Evolutionary conservation across 2,888 invertebrate species (phyloP), one percentile per base, ranked within the genome.

Genomic region (Aphodius sticticus): DNA sequence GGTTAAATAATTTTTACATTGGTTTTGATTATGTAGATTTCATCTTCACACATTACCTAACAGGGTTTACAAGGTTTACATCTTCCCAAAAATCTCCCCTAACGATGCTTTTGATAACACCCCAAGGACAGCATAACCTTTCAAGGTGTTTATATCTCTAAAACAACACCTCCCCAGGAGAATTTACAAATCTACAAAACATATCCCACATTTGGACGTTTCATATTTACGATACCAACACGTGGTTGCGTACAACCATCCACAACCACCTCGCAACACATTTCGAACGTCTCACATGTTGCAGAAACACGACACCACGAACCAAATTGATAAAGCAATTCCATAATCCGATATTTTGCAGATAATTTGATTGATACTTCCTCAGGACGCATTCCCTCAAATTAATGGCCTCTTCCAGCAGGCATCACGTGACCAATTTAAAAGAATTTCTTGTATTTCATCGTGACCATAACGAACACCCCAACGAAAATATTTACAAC

Each of bases 361-460:
- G 53, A 53, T 53, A 53, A 53, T 53, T 53, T 53, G 53, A 53
- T 53, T 53, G 53, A 53, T 53, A 53, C 53, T 53, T 53, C 53
- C 53, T 53, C 53, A 7, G 7, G 53, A 12, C 9, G 12, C 53
- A 53, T 53, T 7, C 53, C 53, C 7, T 12, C 53, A 53, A 53
- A 53, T 53, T 53, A 53, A 53, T 53, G 53, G 53, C 53, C 53
- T 53, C 53, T 12, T 12, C 53, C 7, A 53, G 53, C 53, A 53
- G 53, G 74, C 37, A 14, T 74, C 15, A 5, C 6, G 74, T 16
- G 26, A 37, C 16, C 35, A 26, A 36, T 76, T 69, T 69, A 9
- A 69, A 76, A 76, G 76, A 76, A 76, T 76, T 69, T 76, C 78
- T 76, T 78, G 76, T 78, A 69, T 78, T 78, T 78, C 78, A 75